phyloP scores from a whole-genome alignment of 2,113 vertebrate species.

The Hystrix cristata region DNA sequence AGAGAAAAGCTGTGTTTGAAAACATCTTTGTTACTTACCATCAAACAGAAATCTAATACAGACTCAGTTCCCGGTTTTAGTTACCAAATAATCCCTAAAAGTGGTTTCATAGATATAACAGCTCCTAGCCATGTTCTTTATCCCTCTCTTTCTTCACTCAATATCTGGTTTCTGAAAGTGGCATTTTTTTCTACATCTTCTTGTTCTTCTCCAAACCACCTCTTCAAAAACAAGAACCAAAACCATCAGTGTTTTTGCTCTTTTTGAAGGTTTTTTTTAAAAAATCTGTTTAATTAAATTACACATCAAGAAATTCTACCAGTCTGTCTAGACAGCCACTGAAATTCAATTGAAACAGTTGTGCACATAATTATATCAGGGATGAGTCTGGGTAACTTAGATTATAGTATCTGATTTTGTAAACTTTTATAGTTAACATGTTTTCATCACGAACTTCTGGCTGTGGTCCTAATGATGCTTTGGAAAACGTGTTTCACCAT shows the following conservation, averaged over 20 bases:
- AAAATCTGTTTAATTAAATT: constrained; percentile 78
- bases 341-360: constrained; percentile 68
- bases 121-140: neutral
- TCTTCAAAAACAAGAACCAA: neutral
- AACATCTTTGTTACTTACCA: constrained; percentile 6
- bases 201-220: constrained; percentile 72
- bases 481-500: constrained; percentile 19
- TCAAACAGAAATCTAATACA: constrained; percentile 45
- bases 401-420: constrained; percentile 45
- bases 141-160: neutral
- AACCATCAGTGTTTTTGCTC: constrained; percentile 63
- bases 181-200: neutral
- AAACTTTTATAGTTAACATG: neutral
- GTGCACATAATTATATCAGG: constrained; percentile 66
- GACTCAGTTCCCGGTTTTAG: neutral
- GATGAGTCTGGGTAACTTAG: constrained; percentile 26
- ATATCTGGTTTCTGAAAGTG: constrained; percentile 58
- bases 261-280: neutral
- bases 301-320: constrained; percentile 28
- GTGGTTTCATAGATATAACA: constrained; percentile 18
- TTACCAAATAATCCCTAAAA: constrained; percentile 20
- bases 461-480: neutral
- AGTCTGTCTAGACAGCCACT: constrained; percentile 70
- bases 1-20: constrained; percentile 41
- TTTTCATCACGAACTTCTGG: neutral